Evolutionary conservation across 2,888 invertebrate species (phyloP).

Genomic region (Drosophila recens): DNA sequence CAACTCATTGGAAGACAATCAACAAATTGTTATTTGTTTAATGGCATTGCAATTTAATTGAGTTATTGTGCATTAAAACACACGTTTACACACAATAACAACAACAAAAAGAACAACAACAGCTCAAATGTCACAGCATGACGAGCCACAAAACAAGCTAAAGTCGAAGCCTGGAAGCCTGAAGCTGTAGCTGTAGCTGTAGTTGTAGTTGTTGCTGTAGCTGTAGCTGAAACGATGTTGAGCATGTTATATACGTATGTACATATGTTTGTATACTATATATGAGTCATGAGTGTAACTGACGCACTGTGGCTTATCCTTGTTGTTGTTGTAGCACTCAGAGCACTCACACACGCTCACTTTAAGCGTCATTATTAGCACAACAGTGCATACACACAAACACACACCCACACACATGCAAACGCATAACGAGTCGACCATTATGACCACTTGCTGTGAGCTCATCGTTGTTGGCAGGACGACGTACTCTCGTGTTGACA

Average conservation of each 20-base stretch:
- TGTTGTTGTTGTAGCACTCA: constrained; percentile 63
- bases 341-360: constrained; percentile 42
- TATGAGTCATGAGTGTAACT: constrained; percentile 35
- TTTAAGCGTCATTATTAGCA: constrained; percentile 80
- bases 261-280: neutral
- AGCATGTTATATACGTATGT: constrained; percentile 35
- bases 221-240: constrained; percentile 36
- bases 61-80: constrained; percentile 54
- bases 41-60: constrained; percentile 71
- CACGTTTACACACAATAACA: constrained; percentile 28
- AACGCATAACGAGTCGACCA: constrained; percentile 55
- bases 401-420: constrained; percentile 16
- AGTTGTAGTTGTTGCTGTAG: neutral
- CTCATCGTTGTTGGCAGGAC: constrained; percentile 54
- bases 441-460: constrained; percentile 78
- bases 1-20: constrained; percentile 42
- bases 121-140: constrained; percentile 9
- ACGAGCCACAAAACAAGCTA: constrained; percentile 5
- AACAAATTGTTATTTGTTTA: constrained; percentile 58
- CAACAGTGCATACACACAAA: constrained; percentile 49
- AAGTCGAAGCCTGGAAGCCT: constrained; percentile 4
- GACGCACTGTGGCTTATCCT: constrained; percentile 59
- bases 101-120: neutral
- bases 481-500: constrained; percentile 73
- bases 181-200: neutral